phyloP scores from a whole-genome alignment of 2,888 invertebrate species.

The Empis livida region DNA sequence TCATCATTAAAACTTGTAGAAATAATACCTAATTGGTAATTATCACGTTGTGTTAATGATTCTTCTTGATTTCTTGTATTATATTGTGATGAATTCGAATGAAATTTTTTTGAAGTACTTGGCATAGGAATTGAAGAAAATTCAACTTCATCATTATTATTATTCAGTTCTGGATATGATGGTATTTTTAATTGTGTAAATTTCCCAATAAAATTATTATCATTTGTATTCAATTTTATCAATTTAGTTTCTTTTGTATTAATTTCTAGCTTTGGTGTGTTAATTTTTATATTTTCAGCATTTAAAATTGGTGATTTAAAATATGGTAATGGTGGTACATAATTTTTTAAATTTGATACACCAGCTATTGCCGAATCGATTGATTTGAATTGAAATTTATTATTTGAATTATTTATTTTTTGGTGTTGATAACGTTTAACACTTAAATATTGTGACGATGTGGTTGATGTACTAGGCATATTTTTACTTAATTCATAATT shows the following conservation, averaged over 20 bases:
- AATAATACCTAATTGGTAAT: too few relatives aligned
- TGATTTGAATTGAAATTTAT: too few relatives aligned
- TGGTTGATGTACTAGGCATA: too few relatives aligned
- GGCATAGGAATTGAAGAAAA: not conserved
- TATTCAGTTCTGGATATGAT: conserved; percentile 6
- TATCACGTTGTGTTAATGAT: not conserved
- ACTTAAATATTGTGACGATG: not conserved
- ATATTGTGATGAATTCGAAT: too few relatives aligned
- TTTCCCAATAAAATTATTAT: too few relatives aligned
- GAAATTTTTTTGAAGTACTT: not conserved
- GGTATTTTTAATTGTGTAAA: conserved; percentile 5
- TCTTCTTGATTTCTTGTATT: conserved; percentile 1
- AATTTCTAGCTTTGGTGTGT: conserved; percentile 32
- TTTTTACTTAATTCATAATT: conserved; percentile 11
- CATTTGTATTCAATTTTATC: not conserved
- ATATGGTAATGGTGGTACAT: conserved; percentile 34
- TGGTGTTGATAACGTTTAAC: conserved; percentile 6
- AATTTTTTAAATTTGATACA: conserved; percentile 21
- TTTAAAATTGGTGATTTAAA: conserved; percentile 32
- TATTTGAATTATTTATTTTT: conserved; percentile 3
- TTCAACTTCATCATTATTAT: not conserved
- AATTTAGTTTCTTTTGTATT: not conserved
- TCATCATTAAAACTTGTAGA: not conserved
- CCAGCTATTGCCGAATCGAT: too few relatives aligned
- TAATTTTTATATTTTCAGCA: conserved; percentile 33